phyloP scores from a whole-genome alignment of 2,888 invertebrate species.

The Aleiodes leptofemur region DNA sequence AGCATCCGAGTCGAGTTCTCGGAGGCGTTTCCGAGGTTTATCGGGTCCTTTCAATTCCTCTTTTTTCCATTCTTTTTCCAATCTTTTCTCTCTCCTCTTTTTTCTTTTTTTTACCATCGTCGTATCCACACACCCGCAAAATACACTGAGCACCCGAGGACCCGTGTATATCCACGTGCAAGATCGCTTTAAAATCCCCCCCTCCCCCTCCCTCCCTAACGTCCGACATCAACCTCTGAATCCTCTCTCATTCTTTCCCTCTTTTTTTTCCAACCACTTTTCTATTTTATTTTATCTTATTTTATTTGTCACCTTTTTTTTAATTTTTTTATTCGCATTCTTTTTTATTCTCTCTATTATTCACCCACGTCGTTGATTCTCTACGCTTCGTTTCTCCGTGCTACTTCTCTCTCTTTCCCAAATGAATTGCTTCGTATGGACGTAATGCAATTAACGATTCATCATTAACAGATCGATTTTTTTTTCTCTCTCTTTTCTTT shows the following conservation, averaged over 20 bases:
- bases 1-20: conserved; percentile 43
- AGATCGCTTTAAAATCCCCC: conserved; percentile 29
- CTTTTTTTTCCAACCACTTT: background rate
- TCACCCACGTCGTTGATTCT: conserved; percentile 31
- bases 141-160: conserved; percentile 34
- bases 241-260: conserved; percentile 16
- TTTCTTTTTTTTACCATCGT: conserved; percentile 35
- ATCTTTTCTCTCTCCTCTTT: conserved; percentile 36
- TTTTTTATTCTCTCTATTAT: conserved; percentile 15
- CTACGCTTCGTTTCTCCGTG: conserved; percentile 30
- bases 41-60: conserved; percentile 46
- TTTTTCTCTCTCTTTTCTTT: conserved; percentile 24
- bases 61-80: conserved; percentile 39
- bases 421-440: conserved; percentile 52
- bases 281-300: conserved; percentile 4
- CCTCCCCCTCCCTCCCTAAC: background rate
- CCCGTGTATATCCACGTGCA: conserved; percentile 16
- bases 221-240: background rate
- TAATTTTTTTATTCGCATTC: background rate
- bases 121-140: conserved; percentile 30
- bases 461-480: conserved; percentile 20
- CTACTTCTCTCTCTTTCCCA: conserved; percentile 18
- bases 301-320: background rate
- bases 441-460: conserved; percentile 65
- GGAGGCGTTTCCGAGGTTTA: conserved; percentile 49